Conservation (phyloP, 2,797 vertebrate species). For the Neomorphus geoffroyi region DNA sequence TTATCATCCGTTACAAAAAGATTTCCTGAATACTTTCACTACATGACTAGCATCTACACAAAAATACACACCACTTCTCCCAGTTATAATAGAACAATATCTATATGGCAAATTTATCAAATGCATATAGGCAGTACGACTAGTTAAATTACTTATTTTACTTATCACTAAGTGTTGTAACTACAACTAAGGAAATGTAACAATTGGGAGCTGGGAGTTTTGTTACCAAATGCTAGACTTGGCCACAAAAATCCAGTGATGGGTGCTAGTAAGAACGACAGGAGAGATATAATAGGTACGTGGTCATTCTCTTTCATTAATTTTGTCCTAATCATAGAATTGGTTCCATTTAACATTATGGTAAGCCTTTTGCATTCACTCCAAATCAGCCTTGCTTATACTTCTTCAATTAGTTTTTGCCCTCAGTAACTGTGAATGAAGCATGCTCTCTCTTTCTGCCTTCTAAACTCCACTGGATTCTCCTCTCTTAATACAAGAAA, state of each 20-base stretch:
- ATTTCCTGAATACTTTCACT: neutral
- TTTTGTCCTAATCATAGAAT: neutral
- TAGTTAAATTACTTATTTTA: neutral
- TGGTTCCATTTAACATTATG: neutral
- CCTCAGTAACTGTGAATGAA: neutral
- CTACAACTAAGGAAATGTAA: neutral
- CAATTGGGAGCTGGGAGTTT: neutral
- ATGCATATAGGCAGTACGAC: neutral
- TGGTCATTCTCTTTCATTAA: neutral
- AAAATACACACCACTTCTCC: neutral
- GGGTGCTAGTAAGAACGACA: neutral
- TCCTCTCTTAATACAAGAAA: neutral
- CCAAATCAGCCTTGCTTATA: neutral
- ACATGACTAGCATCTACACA: neutral
- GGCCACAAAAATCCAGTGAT: neutral
- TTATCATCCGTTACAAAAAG: neutral
- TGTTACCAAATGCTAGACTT: neutral
- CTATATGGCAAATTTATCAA: neutral
- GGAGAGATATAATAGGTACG: neutral
- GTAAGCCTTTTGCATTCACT: neutral
- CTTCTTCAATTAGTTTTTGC: neutral
- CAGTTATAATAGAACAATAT: neutral
- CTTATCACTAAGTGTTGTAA: neutral
- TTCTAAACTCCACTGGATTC: neutral
- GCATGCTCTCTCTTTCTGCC: neutral